These are phyloP conservation scores for Drosophila ironensis DNA, from an alignment of 1,140 invertebrate species.

Conservation along the genomic window DNA sequence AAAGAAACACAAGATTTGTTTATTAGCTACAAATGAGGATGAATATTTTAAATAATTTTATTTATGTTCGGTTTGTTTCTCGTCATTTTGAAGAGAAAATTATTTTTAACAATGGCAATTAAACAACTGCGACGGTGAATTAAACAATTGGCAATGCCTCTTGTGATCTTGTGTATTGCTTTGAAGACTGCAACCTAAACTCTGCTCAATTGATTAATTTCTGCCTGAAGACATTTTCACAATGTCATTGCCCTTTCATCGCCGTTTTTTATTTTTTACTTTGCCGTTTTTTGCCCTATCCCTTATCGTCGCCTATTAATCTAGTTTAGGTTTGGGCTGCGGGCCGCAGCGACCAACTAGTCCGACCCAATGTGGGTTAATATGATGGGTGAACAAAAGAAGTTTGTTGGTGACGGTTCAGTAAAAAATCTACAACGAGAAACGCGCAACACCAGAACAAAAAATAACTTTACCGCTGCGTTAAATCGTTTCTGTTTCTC, in stretches of 20 bases:
- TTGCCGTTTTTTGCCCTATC: slow-evolving; percentile 9
- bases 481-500: slow-evolving; percentile 34
- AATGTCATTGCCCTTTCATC: slow-evolving; percentile 40
- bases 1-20: no score
- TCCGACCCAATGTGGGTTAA: slow-evolving; percentile 63
- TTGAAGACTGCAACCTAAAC: no score
- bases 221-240: not conserved
- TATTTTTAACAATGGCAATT: no score
- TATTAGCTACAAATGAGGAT: no score
- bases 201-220: not conserved
- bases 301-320: slow-evolving; percentile 71
- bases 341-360: slow-evolving; percentile 34
- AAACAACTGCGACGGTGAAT: no score
- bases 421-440: slow-evolving; percentile 33
- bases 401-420: slow-evolving; percentile 39
- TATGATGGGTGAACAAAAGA: slow-evolving; percentile 57
- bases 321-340: slow-evolving; percentile 62
- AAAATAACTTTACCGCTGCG: slow-evolving; percentile 51
- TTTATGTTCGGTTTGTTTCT: no score
- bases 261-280: slow-evolving; percentile 7
- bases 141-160: no score
- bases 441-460: slow-evolving; percentile 24
- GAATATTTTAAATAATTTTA: no score
- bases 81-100: no score
- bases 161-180: no score